Conservation (phyloP, 2,888 invertebrate genomes). For the Sabellastarte sp. region DNA sequence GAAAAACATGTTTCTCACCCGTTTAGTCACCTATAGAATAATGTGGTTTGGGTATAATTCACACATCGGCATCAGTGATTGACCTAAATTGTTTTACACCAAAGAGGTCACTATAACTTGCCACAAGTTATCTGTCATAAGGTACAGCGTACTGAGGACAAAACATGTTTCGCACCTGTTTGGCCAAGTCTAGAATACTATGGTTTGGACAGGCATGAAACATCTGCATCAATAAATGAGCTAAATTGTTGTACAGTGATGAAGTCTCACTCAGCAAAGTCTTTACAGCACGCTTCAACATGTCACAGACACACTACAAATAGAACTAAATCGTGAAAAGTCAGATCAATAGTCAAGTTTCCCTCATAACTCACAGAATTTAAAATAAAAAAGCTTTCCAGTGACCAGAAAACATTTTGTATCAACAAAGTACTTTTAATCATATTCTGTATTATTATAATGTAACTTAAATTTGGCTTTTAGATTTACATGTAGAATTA, state of each 20-base stretch:
- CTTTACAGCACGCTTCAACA: constrained; percentile 73
- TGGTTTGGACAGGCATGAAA: constrained; percentile 72
- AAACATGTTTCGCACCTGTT: constrained; percentile 69
- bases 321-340: constrained; percentile 19
- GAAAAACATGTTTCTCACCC: too few species aligned
- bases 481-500: too few species aligned
- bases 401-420: constrained; percentile 54
- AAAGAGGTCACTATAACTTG: too few species aligned
- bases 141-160: too few species aligned
- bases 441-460: too few species aligned
- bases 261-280: constrained; percentile 72
- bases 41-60: too few species aligned
- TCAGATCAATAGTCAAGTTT: neutral
- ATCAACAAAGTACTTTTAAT: constrained; percentile 71
- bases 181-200: constrained; percentile 72
- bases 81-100: too few species aligned
- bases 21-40: too few species aligned
- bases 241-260: constrained; percentile 70
- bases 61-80: too few species aligned
- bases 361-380: neutral
- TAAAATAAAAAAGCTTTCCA: neutral
- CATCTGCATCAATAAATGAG: constrained; percentile 70
- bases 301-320: constrained; percentile 72
- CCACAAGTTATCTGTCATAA: too few species aligned
- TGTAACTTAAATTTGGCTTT: too few species aligned